These are phyloP conservation scores for Odontocolon sp. DNA, from an alignment of 2,888 invertebrate species.

Conservation along the genomic window DNA sequence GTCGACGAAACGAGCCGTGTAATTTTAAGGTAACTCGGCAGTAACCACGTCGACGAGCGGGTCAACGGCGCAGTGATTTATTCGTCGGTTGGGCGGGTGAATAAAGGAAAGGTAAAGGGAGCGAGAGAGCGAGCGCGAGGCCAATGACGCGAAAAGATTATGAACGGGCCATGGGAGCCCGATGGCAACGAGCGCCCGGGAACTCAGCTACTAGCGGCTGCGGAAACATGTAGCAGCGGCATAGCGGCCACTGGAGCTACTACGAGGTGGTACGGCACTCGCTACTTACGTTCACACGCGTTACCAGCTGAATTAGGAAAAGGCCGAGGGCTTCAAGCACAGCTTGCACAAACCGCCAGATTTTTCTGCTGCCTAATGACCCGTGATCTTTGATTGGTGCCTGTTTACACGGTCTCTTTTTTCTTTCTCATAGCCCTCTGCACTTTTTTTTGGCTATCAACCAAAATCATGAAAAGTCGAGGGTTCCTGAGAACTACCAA, in stretches of 20 bases:
- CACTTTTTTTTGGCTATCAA: too few relatives aligned
- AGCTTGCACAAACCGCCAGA: conserved; percentile 75
- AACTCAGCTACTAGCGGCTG: background rate
- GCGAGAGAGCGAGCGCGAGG: conserved; percentile 35
- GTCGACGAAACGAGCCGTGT: conserved; percentile 72
- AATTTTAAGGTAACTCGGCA: conserved; percentile 71
- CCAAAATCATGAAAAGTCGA: too few relatives aligned
- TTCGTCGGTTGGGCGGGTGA: conserved; percentile 31
- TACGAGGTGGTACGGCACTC: background rate
- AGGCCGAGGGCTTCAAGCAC: conserved; percentile 22
- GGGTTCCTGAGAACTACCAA: too few relatives aligned
- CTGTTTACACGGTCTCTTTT: conserved; percentile 72
- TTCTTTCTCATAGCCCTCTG: too few relatives aligned
- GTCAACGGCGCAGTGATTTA: conserved; percentile 64
- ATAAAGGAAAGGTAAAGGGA: conserved; percentile 1
- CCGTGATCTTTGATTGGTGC: conserved; percentile 78
- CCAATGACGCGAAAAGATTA: conserved; percentile 79
- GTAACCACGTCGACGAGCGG: conserved; percentile 68
- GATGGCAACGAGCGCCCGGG: conserved; percentile 25
- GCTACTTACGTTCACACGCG: conserved; percentile 47
- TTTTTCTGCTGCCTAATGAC: conserved; percentile 78
- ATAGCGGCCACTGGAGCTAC: background rate
- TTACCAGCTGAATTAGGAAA: conserved; percentile 60
- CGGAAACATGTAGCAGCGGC: background rate
- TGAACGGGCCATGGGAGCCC: conserved; percentile 63